phyloP scores from a whole-genome alignment of 1,140 invertebrate genomes.

The Magallana angulata region DNA sequence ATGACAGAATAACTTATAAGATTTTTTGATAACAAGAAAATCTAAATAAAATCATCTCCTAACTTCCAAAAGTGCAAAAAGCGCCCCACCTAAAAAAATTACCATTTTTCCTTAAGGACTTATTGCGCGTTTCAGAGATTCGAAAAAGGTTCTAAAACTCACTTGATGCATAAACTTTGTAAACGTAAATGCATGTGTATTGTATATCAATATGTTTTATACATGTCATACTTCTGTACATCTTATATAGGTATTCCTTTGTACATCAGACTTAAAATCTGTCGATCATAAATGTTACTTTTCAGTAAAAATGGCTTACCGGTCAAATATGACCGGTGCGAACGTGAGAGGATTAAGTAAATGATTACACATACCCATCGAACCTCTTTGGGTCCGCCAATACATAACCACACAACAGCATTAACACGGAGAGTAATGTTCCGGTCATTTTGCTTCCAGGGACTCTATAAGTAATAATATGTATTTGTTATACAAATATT shows the following conservation, averaged over 20 bases:
- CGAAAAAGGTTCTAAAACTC: no score
- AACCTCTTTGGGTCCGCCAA: background rate
- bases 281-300: background rate
- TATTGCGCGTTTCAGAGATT: no score
- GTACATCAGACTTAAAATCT: background rate
- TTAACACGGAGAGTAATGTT: background rate
- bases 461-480: no score
- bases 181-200: background rate
- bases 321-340: slow-evolving; percentile 54
- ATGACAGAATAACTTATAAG: no score
- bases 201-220: background rate
- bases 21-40: no score
- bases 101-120: no score
- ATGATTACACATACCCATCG: background rate
- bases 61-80: no score
- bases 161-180: no score
- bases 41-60: no score
- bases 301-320: background rate
- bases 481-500: no score
- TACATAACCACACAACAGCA: background rate
- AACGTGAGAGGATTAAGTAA: slow-evolving; percentile 42
- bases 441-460: background rate
- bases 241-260: no score
- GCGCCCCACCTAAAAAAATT: no score
- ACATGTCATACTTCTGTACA: background rate